Conservation (phyloP, 1,140 invertebrate species). For the Danaus plexippus region DNA sequence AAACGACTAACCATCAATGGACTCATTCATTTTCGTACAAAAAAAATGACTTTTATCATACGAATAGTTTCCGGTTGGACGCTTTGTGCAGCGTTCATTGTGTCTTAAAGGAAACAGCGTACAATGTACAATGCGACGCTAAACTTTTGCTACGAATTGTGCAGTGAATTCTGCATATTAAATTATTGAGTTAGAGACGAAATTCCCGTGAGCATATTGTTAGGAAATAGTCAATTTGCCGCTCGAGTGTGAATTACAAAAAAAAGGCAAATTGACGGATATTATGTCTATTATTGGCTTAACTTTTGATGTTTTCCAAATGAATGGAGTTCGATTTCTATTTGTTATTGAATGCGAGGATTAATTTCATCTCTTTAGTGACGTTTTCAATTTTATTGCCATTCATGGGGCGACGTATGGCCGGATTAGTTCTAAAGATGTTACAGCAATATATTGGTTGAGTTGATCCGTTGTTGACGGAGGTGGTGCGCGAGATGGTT, state of each 20-base stretch:
- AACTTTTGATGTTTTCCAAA: slow-evolving; percentile 25
- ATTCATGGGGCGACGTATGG: slow-evolving; percentile 12
- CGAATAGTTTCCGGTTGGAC: slow-evolving; percentile 43
- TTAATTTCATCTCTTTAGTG: slow-evolving; percentile 27
- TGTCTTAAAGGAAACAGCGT: slow-evolving; percentile 33
- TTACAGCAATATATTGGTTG: no score
- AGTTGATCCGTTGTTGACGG: no score
- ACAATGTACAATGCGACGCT: slow-evolving; percentile 8
- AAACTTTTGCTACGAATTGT: slow-evolving; percentile 9
- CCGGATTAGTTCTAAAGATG: slow-evolving; percentile 5
- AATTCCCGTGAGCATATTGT: slow-evolving; percentile 2
- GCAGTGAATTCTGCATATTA: slow-evolving; percentile 4
- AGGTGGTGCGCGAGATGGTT: no score
- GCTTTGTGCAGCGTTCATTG: slow-evolving; percentile 36
- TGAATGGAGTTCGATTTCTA: slow-evolving; percentile 29
- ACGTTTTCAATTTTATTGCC: slow-evolving; percentile 25
- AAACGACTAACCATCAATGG: slow-evolving; percentile 36
- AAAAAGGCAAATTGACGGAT: slow-evolving; percentile 18
- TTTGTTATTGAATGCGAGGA: slow-evolving; percentile 28
- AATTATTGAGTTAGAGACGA: background rate
- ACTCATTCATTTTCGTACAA: slow-evolving; percentile 27
- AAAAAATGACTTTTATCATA: slow-evolving; percentile 40
- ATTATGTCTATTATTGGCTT: slow-evolving; percentile 16
- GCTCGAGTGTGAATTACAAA: background rate
- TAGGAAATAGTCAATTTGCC: background rate